Evolutionary conservation across 2,888 invertebrate species (phyloP).

Genomic region (Glyphotaelius pellucidus): DNA sequence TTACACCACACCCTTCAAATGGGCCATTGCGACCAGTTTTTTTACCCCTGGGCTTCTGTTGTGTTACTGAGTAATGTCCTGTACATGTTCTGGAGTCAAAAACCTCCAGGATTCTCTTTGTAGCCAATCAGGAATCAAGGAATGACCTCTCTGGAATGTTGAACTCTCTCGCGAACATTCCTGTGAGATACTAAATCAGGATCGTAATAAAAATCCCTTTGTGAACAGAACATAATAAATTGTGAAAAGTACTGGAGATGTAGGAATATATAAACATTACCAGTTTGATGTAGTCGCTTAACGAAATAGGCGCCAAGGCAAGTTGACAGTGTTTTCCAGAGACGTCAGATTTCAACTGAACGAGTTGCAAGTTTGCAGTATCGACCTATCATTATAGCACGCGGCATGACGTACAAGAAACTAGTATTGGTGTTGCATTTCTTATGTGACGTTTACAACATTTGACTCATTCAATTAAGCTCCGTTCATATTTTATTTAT

Average conservation of each 20-base stretch:
- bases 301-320: neutral
- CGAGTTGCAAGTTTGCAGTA: neutral
- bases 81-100: neutral
- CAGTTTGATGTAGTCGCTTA: neutral
- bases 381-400: neutral
- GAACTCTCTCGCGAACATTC: neutral
- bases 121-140: neutral
- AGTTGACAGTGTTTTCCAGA: neutral
- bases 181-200: neutral
- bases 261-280: neutral
- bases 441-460: neutral
- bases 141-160: neutral
- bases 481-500: neutral
- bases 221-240: neutral
- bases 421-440: neutral
- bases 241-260: neutral
- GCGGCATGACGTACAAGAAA: neutral
- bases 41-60: neutral
- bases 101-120: neutral
- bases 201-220: neutral
- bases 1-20: neutral
- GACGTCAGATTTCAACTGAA: neutral
- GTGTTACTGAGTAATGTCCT: neutral
- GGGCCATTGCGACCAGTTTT: neutral
- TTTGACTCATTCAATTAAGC: neutral